phyloP scores from a whole-genome alignment of 2,888 invertebrate genomes.

The Perithous albicinctus region DNA sequence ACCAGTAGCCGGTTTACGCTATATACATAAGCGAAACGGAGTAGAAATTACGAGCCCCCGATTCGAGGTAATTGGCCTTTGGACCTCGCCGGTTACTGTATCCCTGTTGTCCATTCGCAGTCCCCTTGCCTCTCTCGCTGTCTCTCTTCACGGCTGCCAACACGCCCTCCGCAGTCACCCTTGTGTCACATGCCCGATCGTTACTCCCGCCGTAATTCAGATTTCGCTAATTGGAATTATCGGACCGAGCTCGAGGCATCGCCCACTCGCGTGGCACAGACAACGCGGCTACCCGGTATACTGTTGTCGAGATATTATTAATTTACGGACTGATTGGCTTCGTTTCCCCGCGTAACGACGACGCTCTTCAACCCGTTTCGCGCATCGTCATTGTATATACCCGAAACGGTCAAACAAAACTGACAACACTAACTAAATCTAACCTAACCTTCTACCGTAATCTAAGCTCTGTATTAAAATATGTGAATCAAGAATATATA shows the following conservation, averaged over 20 bases:
- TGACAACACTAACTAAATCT: neutral
- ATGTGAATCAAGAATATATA: too few species aligned
- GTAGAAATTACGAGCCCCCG: constrained; percentile 66
- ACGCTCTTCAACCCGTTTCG: constrained; percentile 31
- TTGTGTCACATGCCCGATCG: constrained; percentile 67
- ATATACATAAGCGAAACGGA: constrained; percentile 55
- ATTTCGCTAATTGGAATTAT: constrained; percentile 81
- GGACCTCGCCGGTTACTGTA: constrained; percentile 39
- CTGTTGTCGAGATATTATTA: constrained; percentile 76
- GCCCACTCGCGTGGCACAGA: constrained; percentile 20
- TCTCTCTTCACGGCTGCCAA: constrained; percentile 28
- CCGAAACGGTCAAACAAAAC: neutral
- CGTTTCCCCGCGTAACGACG: constrained; percentile 61
- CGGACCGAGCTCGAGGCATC: constrained; percentile 69
- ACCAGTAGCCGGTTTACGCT: neutral
- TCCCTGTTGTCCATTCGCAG: constrained; percentile 29
- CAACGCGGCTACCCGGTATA: constrained; percentile 8
- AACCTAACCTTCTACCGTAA: too few species aligned
- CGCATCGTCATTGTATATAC: constrained; percentile 34
- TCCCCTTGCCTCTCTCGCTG: neutral
- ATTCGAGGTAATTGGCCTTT: constrained; percentile 68
- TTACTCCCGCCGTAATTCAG: constrained; percentile 70
- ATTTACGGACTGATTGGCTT: constrained; percentile 75
- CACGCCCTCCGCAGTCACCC: constrained; percentile 34
- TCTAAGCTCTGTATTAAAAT: too few species aligned